A percentile compares a stretch with the other conserved stretches of the same genome.
These are phyloP conservation scores for Gracilinanus agilis DNA, from an alignment of 2,113 vertebrate genomes.

Conservation along the genomic window DNA sequence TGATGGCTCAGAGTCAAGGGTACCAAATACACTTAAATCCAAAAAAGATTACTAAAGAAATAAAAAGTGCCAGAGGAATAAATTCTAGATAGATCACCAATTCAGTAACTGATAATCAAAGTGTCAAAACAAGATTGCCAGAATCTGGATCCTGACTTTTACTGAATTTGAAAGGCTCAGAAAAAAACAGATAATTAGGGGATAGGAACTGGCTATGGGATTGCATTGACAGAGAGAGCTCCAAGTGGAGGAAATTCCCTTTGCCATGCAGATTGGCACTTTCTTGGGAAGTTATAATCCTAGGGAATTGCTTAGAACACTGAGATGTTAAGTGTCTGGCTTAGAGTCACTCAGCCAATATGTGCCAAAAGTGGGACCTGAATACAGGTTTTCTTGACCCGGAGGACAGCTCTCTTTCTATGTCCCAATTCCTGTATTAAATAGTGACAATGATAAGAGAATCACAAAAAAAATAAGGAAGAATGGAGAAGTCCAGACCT, in stretches of 20 bases:
- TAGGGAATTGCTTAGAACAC: not conserved
- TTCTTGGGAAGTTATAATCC: not conserved
- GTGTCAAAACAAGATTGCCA: slow-evolving; percentile 21
- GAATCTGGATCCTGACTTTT: slow-evolving; percentile 35
- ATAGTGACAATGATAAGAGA: not conserved
- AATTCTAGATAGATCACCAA: slow-evolving; percentile 50
- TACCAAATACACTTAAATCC: slow-evolving; percentile 52
- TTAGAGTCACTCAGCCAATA: not conserved
- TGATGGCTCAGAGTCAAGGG: slow-evolving; percentile 64
- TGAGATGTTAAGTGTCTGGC: not conserved
- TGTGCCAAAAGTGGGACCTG: not conserved
- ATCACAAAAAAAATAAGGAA: not conserved
- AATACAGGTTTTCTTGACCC: not conserved
- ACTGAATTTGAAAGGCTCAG: slow-evolving; percentile 53
- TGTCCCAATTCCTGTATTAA: not conserved
- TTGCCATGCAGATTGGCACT: not conserved
- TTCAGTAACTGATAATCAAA: slow-evolving; percentile 31
- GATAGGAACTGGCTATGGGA: not conserved
- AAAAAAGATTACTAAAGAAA: slow-evolving; percentile 62
- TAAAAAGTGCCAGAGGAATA: slow-evolving; percentile 36
- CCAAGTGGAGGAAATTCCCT: not conserved
- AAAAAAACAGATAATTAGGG: slow-evolving; percentile 55
- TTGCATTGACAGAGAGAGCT: not conserved
- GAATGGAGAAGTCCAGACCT: not conserved
- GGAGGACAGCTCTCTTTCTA: not conserved